These are phyloP conservation scores for Labeo calbasu DNA, from an alignment of 2,797 vertebrate genomes.

Conservation along the genomic window DNA sequence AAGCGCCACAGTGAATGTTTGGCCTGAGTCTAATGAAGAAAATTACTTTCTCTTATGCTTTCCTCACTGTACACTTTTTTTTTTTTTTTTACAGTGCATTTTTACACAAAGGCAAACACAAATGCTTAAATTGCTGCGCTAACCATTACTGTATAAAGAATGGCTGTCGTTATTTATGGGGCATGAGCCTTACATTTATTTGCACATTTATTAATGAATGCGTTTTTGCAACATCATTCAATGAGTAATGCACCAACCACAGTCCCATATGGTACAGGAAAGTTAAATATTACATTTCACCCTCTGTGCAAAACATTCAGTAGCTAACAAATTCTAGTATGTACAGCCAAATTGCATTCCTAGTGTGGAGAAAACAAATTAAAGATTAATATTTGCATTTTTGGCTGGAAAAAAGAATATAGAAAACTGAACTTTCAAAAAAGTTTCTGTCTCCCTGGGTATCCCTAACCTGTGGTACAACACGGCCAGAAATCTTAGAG, in stretches of 20 bases:
- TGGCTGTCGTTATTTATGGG: slow-evolving; percentile 32
- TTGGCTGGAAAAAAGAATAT: background rate
- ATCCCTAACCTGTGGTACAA: background rate
- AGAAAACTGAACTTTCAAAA: background rate
- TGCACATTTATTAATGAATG: slow-evolving; percentile 56
- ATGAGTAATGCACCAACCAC: slow-evolving; percentile 45
- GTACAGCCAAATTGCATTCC: slow-evolving; percentile 25
- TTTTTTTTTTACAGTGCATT: background rate
- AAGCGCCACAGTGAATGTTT: slow-evolving; percentile 2
- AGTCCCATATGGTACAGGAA: slow-evolving; percentile 52
- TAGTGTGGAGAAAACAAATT: slow-evolving; percentile 27
- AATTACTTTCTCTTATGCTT: background rate
- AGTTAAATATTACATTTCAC: slow-evolving; percentile 53
- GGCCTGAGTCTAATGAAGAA: background rate
- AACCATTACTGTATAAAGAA: slow-evolving; percentile 44
- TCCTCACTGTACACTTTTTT: background rate
- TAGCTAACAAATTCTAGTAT: slow-evolving; percentile 32
- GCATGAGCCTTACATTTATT: slow-evolving; percentile 39
- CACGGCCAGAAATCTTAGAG: background rate
- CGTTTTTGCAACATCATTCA: slow-evolving; percentile 52
- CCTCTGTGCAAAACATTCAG: slow-evolving; percentile 44
- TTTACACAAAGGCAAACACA: slow-evolving; percentile 8
- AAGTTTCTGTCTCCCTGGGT: slow-evolving; percentile 9
- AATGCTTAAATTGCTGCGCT: slow-evolving; percentile 26
- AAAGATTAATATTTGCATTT: slow-evolving; percentile 38